Conservation (phyloP, 2,888 invertebrate species). For the Diplazon laetatorius region DNA sequence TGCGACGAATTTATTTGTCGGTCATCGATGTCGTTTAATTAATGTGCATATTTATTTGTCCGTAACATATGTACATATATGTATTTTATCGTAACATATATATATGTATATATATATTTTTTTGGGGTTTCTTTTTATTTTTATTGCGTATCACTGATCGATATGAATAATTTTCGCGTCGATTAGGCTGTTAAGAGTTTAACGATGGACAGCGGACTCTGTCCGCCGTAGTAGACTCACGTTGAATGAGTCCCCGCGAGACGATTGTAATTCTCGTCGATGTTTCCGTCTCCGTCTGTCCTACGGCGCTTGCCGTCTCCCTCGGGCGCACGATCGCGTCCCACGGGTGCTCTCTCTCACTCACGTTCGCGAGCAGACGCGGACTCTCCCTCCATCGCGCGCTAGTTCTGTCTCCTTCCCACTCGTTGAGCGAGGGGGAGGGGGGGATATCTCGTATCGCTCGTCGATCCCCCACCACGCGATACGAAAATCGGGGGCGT, state of each 20-base stretch:
- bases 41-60: no score
- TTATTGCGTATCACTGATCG: slow-evolving; percentile 25
- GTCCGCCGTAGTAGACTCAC: slow-evolving; percentile 69
- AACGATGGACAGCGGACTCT: slow-evolving; percentile 55
- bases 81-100: background rate
- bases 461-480: slow-evolving; percentile 68
- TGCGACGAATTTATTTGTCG: slow-evolving; percentile 13
- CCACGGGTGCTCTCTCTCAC: slow-evolving; percentile 8
- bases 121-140: background rate
- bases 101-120: background rate
- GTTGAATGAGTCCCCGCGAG: slow-evolving; percentile 70
- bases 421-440: slow-evolving; percentile 44
- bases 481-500: slow-evolving; percentile 73
- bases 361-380: background rate
- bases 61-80: background rate
- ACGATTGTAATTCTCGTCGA: slow-evolving; percentile 66
- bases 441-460: slow-evolving; percentile 40
- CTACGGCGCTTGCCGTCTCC: slow-evolving; percentile 41
- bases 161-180: slow-evolving; percentile 1
- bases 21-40: background rate
- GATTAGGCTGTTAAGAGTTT: slow-evolving; percentile 7
- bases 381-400: slow-evolving; percentile 48
- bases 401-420: slow-evolving; percentile 72
- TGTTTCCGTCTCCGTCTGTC: slow-evolving; percentile 57
- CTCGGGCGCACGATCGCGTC: slow-evolving; percentile 24